Conservation (phyloP, 2,888 invertebrate genomes). For the Heliothis peltigera region DNA sequence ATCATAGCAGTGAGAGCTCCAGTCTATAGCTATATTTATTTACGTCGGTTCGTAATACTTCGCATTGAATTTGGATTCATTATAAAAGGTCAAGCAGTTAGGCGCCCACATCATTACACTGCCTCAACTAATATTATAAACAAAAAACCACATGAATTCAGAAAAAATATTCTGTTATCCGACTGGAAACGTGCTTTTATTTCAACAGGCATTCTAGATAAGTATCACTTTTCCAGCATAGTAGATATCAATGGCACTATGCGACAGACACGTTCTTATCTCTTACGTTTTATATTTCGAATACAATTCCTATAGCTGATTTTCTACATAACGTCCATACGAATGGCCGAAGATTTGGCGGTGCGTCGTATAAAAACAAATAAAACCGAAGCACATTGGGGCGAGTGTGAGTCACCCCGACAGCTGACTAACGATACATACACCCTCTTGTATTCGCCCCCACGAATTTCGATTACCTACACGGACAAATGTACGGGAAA, state of each 20-base stretch:
- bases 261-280: constrained; percentile 27
- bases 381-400: constrained; percentile 53
- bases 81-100: not conserved
- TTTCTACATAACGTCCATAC: constrained; percentile 51
- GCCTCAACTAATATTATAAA: not conserved
- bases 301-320: constrained; percentile 47
- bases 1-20: not conserved
- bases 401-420: constrained; percentile 61
- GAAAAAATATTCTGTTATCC: not conserved
- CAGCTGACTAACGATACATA: constrained; percentile 63
- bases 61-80: too few relatives aligned
- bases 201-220: constrained; percentile 8
- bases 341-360: constrained; percentile 51
- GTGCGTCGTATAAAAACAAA: constrained; percentile 65
- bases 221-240: constrained; percentile 17
- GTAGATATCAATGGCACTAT: constrained; percentile 21
- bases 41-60: too few relatives aligned
- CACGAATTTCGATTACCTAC: constrained; percentile 48
- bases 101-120: not conserved
- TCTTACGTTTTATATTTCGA: constrained; percentile 33
- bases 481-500: constrained; percentile 27
- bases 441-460: constrained; percentile 54
- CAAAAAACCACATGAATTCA: not conserved
- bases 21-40: too few relatives aligned
- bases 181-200: constrained; percentile 4